Evolutionary conservation across 2,113 vertebrate genomes (phyloP), one percentile per base, ranked within the genome.

Genomic region (Chionomys nivalis): DNA sequence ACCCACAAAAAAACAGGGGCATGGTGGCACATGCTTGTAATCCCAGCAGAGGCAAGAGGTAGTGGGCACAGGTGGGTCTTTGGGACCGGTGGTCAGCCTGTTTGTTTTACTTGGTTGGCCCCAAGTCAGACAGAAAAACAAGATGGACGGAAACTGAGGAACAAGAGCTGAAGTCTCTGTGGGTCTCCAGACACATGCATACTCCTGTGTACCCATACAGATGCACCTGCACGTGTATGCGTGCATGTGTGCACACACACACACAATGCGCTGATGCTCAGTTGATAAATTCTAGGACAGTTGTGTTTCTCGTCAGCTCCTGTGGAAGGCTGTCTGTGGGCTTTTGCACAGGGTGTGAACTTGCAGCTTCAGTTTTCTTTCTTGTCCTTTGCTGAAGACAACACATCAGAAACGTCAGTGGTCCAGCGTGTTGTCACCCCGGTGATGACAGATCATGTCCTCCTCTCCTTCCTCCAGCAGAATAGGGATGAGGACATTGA

Each of bases 381-480:
- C 16, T 21, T 61, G 52, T 61, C 47, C 23, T 70, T 39, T 49
- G 58, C 55, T 14, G 5, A 28, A 13, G 55, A 44, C 66, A 52
- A 9, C 9, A 2, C 9, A 4, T 75, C 31, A 7, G 83, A 7
- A 65, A 47, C n/a, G 28, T n/a, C 36, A 39, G 75, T 10, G 5
- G 47, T n/a, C n/a, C 0, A 9, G 4, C 19, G 13, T 6, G 28
- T n/a, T 3, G 47, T 24, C 21, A 39, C 79, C 24, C 79, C 7
- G 9, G 1, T 17, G 55, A 6, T 13, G 26, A 6, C 12, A 4
- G n/a, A 12, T 33, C 42, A 10, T 6, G 0, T 4, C 58, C 31
- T 24, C 31, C 4, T 28, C 47, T 73, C 11, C 44, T 26, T 44
- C 26, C 11, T 4, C 31, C 21, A 9, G 47, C n/a, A 13, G 17